Base-by-base conservation (phyloP, 2,888 invertebrate species). In the Willowsia nigromaculata region DNA sequence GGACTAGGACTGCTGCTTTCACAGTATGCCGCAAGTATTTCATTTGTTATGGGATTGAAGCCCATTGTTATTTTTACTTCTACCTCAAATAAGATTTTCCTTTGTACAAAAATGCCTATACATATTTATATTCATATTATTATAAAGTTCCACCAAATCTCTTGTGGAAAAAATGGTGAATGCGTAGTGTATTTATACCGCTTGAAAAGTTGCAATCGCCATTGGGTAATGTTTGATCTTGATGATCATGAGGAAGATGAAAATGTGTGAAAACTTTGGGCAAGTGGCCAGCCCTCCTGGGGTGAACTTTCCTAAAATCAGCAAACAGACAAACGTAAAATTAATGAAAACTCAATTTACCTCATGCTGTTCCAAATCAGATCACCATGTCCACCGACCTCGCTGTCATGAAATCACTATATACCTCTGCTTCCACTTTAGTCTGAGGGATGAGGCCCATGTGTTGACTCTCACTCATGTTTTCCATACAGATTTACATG, bases 311-410 rank as follows among this genome's bases (percentile, higher is more conserved):
- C 50, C n/a, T 30, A 53, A 50, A 50, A 47, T 47, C 25, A n/a
- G 30, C 40, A 81, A 37, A 11, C 33, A 50, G 30, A 78, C 27
- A 56, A 59, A 47, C 27, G 81, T 65, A 74, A 82, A 85, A 78
- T 85, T 84, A 89, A 87, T 89, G 89, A 90, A 90, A 90, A 88
- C 90, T 89, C 89, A 90, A 90, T 90, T 88, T 89, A 85, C 90
- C 89, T 87, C 90, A 90, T 90, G 90, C 89, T 90, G 90, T 89
- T 76, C 78, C 40, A 76, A 80, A 88, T 65, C 87, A 78, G 80
- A 25, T 82, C 81, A 81, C 27, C 22, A 68, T 50, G 43, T 80
- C 50, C 43, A 59, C 27, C 25, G 40, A 47, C 74, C 68, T 71
- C 11, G 22, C 85, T 62, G 37, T 74, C 74, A 33, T 33, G 50